phyloP scores from a whole-genome alignment of 2,888 invertebrate genomes.

The Cylindroiulus punctatus region DNA sequence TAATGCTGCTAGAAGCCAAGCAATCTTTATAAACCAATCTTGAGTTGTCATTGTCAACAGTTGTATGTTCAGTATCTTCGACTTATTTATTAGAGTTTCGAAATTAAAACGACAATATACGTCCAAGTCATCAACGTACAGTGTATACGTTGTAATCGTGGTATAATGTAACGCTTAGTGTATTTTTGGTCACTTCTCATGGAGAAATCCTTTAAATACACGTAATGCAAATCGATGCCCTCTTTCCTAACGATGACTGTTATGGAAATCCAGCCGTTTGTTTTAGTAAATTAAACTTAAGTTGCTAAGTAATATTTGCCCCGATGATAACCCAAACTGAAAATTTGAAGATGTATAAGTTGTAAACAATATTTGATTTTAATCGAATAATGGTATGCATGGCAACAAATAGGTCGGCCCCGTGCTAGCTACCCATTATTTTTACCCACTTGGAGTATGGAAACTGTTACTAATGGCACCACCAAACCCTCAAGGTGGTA shows the following conservation, averaged over 20 bases:
- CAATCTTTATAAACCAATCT: not conserved
- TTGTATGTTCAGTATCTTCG: not conserved
- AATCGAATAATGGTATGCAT: not conserved
- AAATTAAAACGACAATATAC: too few relatives aligned
- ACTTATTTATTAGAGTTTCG: too few relatives aligned
- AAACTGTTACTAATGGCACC: not conserved
- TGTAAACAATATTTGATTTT: not conserved
- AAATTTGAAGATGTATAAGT: not conserved
- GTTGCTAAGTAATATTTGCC: constrained; percentile 5
- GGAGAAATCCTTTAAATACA: not conserved
- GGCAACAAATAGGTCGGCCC: not conserved
- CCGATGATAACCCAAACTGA: not conserved
- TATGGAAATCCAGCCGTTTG: not conserved
- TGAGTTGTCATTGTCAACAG: not conserved
- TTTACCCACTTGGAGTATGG: not conserved
- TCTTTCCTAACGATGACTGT: not conserved
- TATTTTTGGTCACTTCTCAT: not conserved
- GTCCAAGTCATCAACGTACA: too few relatives aligned
- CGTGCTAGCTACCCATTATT: constrained; percentile 3
- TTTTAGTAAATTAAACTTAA: not conserved
- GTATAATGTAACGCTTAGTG: not conserved
- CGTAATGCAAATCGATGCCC: not conserved
- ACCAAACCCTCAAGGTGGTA: not conserved
- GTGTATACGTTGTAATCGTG: not conserved
- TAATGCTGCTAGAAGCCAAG: not conserved